Percentiles rank a stretch among this genome's conserved stretches.
Evolutionary conservation across 2,797 vertebrate species (phyloP).

Genomic region (Acrossocheilus fasciatus): DNA sequence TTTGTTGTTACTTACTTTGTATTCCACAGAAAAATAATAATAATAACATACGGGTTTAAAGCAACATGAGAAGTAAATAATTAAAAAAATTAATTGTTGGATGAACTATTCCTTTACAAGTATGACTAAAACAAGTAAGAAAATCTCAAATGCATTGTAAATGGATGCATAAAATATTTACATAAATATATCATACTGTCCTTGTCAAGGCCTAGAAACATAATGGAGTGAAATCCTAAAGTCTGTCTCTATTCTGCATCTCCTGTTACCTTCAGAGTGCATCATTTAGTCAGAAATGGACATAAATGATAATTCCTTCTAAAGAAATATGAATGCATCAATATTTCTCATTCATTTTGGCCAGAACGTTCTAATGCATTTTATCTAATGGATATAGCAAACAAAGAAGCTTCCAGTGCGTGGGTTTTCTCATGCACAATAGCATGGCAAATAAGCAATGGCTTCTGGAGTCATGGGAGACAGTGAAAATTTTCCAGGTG

Average conservation of each 20-base stretch:
- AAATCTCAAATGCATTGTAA: neutral
- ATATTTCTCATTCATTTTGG: neutral
- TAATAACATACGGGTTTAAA: neutral
- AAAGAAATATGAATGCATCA: constrained; percentile 1
- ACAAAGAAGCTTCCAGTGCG: neutral
- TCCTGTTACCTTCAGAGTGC: neutral
- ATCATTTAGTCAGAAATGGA: neutral
- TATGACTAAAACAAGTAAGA: neutral
- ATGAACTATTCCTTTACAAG: neutral
- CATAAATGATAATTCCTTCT: neutral
- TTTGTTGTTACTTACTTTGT: neutral
- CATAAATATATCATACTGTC: neutral
- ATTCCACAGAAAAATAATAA: neutral
- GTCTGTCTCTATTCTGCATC: neutral
- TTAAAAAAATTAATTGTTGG: neutral
- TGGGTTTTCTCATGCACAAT: neutral
- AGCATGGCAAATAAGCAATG: neutral
- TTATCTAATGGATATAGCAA: neutral
- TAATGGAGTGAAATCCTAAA: neutral
- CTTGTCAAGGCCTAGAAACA: neutral
- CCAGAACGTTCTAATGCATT: neutral
- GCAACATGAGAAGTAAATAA: neutral
- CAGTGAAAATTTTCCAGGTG: constrained; percentile 64
- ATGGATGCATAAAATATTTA: neutral
- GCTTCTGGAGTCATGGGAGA: neutral